Conservation (phyloP, 2,113 vertebrate species). For the Chauna torquata region DNA sequence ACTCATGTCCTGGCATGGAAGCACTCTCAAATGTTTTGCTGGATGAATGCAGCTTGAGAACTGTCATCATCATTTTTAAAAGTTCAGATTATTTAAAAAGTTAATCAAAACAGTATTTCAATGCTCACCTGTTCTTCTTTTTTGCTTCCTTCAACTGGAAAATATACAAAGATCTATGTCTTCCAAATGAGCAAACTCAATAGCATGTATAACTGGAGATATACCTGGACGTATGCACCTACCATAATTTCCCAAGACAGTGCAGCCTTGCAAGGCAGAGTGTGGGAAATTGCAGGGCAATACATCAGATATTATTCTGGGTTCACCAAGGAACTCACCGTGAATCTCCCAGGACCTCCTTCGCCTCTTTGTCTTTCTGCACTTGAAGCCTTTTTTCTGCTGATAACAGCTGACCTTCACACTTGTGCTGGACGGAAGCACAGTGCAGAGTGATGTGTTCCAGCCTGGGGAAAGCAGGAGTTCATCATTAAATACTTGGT, state of each 20-base stretch:
- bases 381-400: not conserved
- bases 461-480: not conserved
- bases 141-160: not conserved
- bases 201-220: not conserved
- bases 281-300: not conserved
- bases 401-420: not conserved
- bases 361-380: not conserved
- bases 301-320: not conserved
- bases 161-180: not conserved
- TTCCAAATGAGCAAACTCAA: not conserved
- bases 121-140: not conserved
- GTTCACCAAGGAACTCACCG: fast-evolving
- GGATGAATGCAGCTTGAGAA: not conserved
- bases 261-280: not conserved
- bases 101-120: not conserved
- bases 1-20: not conserved
- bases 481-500: not conserved
- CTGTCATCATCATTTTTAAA: not conserved
- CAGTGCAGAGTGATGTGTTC: not conserved
- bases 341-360: not conserved
- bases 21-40: not conserved
- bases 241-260: not conserved
- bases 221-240: not conserved
- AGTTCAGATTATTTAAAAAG: not conserved
- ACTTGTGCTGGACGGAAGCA: not conserved